phyloP scores from a whole-genome alignment of 2,797 vertebrate genomes.

The Chrysocyon brachyurus region DNA sequence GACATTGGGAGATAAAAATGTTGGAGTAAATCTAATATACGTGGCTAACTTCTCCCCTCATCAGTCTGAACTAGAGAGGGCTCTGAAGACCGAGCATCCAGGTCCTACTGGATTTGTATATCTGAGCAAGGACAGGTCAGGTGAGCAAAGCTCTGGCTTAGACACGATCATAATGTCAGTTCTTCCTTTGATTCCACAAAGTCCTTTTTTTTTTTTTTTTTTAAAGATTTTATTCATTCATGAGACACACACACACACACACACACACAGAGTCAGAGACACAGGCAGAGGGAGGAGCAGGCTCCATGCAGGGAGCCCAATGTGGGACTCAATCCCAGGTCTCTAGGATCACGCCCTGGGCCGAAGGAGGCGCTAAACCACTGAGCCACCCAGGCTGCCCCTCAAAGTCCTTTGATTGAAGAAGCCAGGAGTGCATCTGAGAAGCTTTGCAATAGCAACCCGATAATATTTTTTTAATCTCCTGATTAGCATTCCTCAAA shows the following conservation, averaged over 20 bases:
- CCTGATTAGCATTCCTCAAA: neutral
- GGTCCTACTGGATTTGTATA: neutral
- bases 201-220: neutral
- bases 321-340: no score
- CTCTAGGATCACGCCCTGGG: no score
- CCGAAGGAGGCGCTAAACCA: no score
- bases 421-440: neutral
- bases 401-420: neutral
- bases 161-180: neutral
- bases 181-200: neutral
- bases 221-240: no score
- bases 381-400: no score
- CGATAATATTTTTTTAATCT: neutral
- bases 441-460: neutral
- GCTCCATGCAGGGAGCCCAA: no score
- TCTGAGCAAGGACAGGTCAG: neutral
- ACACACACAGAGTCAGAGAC: no score
- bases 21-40: neutral
- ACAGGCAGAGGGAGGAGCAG: no score
- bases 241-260: no score
- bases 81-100: neutral
- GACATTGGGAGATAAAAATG: neutral
- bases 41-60: neutral
- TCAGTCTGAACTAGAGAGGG: neutral
- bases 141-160: neutral